Percentiles rank a stretch among this genome's conserved stretches.
Evolutionary conservation across 2,888 invertebrate genomes (phyloP).

Genomic region (Isoperla grammatica): DNA sequence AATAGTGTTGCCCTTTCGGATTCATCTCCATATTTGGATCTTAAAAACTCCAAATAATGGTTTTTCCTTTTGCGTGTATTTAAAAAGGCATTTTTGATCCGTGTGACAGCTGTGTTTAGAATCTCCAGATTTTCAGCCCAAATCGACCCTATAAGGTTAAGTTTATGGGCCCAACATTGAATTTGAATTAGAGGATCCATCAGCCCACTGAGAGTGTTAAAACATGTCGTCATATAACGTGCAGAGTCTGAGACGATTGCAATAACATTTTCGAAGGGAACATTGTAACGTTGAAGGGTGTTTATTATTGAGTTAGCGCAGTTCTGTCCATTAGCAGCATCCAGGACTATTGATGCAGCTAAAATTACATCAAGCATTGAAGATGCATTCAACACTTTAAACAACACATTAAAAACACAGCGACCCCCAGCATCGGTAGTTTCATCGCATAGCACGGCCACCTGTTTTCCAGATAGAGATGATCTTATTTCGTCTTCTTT

Average conservation of each 20-base stretch:
- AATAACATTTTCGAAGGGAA: neutral
- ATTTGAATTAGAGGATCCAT: too few species aligned
- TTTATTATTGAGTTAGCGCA: neutral
- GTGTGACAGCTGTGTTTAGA: neutral
- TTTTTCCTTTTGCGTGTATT: conserved; percentile 1
- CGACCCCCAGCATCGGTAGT: too few species aligned
- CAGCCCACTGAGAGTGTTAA: too few species aligned
- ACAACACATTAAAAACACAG: too few species aligned
- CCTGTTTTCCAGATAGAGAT: too few species aligned
- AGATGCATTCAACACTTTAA: too few species aligned
- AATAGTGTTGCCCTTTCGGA: neutral
- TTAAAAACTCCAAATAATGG: neutral
- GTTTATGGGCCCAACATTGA: too few species aligned
- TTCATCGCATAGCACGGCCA: too few species aligned
- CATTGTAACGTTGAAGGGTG: neutral
- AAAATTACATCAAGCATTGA: too few species aligned
- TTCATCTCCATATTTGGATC: neutral
- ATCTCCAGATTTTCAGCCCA: neutral
- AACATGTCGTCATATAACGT: neutral
- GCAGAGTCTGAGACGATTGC: neutral
- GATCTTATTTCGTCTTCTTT: too few species aligned
- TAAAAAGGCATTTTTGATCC: neutral
- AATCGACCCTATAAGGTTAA: neutral
- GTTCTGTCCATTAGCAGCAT: neutral
- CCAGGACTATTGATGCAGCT: too few species aligned